Percentiles rank a stretch among this genome's conserved stretches.
phyloP scores from a whole-genome alignment of 2,113 vertebrate species.

The Conger conger region DNA sequence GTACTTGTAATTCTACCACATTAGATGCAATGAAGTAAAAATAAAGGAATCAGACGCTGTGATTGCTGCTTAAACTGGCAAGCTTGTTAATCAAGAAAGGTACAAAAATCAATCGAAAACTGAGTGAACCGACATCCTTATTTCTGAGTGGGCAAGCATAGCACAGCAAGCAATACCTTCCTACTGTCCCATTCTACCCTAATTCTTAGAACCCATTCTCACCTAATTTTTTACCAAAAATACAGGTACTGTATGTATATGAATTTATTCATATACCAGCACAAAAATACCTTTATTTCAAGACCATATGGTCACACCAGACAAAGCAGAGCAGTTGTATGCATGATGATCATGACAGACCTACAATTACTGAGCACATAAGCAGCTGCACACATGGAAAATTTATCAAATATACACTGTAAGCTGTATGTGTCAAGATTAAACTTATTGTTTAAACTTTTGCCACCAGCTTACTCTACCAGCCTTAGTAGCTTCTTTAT shows the following conservation, averaged over 20 bases:
- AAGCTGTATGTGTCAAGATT: too few species aligned
- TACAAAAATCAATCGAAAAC: background rate
- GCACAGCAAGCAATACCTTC: background rate
- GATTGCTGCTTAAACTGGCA: background rate
- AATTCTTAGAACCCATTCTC: background rate
- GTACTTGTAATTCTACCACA: background rate
- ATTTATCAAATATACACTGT: background rate
- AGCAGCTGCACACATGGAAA: background rate
- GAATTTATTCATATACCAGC: background rate
- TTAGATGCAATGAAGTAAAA: background rate
- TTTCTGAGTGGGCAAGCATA: too few species aligned
- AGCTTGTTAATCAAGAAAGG: background rate
- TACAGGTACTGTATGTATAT: background rate
- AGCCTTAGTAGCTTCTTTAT: too few species aligned
- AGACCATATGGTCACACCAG: background rate
- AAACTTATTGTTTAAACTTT: too few species aligned
- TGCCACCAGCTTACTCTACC: too few species aligned
- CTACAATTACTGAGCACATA: background rate
- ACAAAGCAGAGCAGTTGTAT: background rate
- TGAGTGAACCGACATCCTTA: background rate
- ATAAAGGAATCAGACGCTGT: background rate
- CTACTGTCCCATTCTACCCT: too few species aligned
- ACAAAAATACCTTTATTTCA: background rate
- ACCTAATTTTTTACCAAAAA: background rate
- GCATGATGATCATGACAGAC: background rate